phyloP scores from a whole-genome alignment of 2,113 vertebrate species.

The Gymnogyps californianus region DNA sequence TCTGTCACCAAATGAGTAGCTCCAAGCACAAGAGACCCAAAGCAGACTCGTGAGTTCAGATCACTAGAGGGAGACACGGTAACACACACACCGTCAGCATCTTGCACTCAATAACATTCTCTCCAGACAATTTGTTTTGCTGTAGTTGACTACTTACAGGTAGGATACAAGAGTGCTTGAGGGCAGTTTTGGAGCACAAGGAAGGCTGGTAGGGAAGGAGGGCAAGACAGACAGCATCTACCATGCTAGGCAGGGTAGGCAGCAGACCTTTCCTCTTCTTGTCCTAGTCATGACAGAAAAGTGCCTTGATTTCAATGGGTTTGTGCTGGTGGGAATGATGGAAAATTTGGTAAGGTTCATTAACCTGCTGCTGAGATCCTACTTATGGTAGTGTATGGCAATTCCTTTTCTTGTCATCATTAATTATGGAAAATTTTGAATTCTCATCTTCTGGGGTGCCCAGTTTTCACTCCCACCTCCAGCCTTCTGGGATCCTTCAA shows the following conservation, averaged over 20 bases:
- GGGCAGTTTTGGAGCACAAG: background rate
- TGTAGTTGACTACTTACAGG: background rate
- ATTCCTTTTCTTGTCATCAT: background rate
- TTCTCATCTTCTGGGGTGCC: background rate
- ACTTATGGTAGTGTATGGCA: background rate
- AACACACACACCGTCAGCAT: background rate
- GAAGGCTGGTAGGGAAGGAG: background rate
- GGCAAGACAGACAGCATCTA: background rate
- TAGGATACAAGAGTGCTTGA: background rate
- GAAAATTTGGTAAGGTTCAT: background rate
- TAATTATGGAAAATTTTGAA: background rate
- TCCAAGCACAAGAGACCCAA: background rate
- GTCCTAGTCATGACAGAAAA: background rate
- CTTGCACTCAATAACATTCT: background rate
- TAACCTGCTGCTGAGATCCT: background rate
- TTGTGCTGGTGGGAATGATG: background rate
- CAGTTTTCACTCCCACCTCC: background rate
- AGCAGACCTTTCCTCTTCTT: background rate
- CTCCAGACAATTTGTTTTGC: background rate
- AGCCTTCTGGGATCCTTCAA: background rate
- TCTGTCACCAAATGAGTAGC: background rate
- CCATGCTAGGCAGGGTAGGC: background rate
- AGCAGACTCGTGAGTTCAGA: background rate
- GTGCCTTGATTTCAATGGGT: background rate
- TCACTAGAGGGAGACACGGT: conserved; percentile 54